Evolutionary conservation across 2,797 vertebrate species (phyloP), one percentile per base, ranked within the genome.

Genomic region (Eospalax fontanierii): DNA sequence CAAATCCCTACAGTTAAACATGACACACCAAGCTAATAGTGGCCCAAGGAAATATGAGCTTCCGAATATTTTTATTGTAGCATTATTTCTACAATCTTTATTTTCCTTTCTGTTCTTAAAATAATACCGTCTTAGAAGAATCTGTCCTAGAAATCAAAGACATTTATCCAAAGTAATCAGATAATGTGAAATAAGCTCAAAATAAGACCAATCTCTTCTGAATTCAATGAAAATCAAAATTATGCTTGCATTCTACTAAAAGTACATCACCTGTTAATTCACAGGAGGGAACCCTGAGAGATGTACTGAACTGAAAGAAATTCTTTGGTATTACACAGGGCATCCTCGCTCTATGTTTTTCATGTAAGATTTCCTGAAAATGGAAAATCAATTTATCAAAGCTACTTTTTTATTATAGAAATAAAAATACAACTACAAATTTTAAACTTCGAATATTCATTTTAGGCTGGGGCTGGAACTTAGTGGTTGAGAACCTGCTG

Each of bases 321-420:
- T 18, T n/a, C 73, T 74, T 74, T 81, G 38, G 46, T 74, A 81
- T 79, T 89, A 79, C 26, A 73, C 1, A 76, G 9, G 22, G 16
- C 24, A 87, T 84, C 18, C 14, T 84, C 10, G 30, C 38, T 89
- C 18, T 15, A 57, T 50, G 68, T 50, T 50, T 89, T 90, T 90
- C 63, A 93, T 46, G 35, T 65, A n/a, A 65, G 80, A 78, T 83
- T 68, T 92, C 40, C 74, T 92, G 15, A 89, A 89, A 90, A 82
- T 50, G 12, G 28, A 89, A 90, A 89, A 83, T 87, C 74, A 93
- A 89, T 35, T 93, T 28, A 73, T 73, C 68, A 91, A 94, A 87
- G 14, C 46, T 70, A 92, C 88, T 61, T 81, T 88, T 88, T 75
- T 75, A 66, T 22, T 86, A 89, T 40, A 12, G 35, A 93, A 90